Conservation (phyloP, 2,113 vertebrate genomes). For the Bungarus multicinctus region DNA sequence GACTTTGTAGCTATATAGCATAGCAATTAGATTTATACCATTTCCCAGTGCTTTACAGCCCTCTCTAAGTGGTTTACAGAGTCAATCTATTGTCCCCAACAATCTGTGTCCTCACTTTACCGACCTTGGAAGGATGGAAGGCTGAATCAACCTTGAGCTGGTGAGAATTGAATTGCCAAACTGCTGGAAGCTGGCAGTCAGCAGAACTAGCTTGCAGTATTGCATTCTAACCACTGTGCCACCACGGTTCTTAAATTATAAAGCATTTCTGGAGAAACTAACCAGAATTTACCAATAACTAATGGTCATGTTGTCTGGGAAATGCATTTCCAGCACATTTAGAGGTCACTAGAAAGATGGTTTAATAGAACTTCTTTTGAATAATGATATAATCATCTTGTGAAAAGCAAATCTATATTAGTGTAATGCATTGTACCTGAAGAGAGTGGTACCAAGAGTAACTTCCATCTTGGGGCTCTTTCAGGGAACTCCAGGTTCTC, state of each 20-base stretch:
- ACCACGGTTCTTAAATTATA: background rate
- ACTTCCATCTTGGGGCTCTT: background rate
- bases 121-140: too few species aligned
- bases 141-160: too few species aligned
- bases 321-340: background rate
- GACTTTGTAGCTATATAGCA: background rate
- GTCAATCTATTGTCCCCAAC: too few species aligned
- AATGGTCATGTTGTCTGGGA: background rate
- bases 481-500: background rate
- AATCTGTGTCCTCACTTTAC: too few species aligned
- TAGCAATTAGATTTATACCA: too few species aligned
- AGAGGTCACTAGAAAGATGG: background rate
- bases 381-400: too few species aligned
- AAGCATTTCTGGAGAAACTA: background rate
- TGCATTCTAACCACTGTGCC: too few species aligned
- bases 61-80: too few species aligned
- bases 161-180: too few species aligned
- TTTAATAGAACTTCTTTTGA: background rate
- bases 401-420: background rate
- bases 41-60: too few species aligned
- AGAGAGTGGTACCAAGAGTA: slow-evolving; percentile 3
- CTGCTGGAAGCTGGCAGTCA: too few species aligned
- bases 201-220: too few species aligned
- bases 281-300: background rate
- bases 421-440: background rate